Evolutionary conservation across 2,113 vertebrate species (phyloP).

Genomic region (Nesoenas mayeri): DNA sequence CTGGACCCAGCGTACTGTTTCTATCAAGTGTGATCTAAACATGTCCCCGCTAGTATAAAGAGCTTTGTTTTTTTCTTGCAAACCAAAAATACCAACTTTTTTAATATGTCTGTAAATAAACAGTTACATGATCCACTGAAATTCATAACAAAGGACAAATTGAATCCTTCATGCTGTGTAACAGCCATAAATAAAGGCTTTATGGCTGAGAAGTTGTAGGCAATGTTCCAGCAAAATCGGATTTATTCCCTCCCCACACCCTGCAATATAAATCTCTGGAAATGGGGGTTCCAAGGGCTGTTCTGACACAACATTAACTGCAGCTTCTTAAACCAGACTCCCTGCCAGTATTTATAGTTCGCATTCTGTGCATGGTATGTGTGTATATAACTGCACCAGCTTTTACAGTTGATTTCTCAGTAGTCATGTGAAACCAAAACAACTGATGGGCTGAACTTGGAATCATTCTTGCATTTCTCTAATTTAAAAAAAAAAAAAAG

Average conservation of each 20-base stretch:
- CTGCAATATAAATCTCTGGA: slow-evolving; percentile 34
- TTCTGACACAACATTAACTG: slow-evolving; percentile 51
- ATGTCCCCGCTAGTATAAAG: not conserved
- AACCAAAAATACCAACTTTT: not conserved
- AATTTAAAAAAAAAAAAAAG: not conserved
- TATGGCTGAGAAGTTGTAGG: slow-evolving; percentile 60
- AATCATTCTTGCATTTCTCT: not conserved
- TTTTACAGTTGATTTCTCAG: slow-evolving; percentile 65
- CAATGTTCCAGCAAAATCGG: slow-evolving; percentile 54
- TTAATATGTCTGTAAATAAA: slow-evolving; percentile 39
- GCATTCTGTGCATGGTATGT: slow-evolving; percentile 44
- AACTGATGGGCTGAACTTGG: slow-evolving; percentile 40
- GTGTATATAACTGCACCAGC: slow-evolving; percentile 2
- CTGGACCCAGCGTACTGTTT: not conserved
- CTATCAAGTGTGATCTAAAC: not conserved
- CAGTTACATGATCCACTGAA: slow-evolving; percentile 64
- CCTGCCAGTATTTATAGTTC: slow-evolving; percentile 56
- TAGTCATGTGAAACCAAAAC: slow-evolving; percentile 68
- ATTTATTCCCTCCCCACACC: slow-evolving; percentile 43
- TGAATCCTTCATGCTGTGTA: slow-evolving; percentile 62
- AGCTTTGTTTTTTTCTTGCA: not conserved
- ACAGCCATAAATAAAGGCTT: slow-evolving; percentile 68
- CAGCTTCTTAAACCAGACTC: slow-evolving; percentile 59
- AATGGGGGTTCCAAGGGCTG: slow-evolving; percentile 54
- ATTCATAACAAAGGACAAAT: slow-evolving; percentile 67